Evolutionary conservation across 1,140 invertebrate genomes (phyloP).

Genomic region (Zeugodacus cucurbitae): DNA sequence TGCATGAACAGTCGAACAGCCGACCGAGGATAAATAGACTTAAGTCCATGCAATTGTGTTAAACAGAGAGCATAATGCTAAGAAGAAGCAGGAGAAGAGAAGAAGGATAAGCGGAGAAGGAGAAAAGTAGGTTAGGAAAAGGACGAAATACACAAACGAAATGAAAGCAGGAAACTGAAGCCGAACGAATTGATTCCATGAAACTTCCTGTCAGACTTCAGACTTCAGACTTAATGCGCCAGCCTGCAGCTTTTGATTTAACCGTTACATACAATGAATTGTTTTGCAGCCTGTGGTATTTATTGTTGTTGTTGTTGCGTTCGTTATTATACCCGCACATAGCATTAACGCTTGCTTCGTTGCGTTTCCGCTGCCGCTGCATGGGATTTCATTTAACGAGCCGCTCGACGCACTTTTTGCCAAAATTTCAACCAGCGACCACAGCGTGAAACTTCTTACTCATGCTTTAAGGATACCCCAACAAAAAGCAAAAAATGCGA

Average conservation of each 20-base stretch:
- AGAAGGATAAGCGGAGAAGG: too few species aligned
- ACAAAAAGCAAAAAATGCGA: background rate
- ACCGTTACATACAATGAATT: constrained; percentile 17
- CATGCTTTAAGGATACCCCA: background rate
- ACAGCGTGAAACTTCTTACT: background rate
- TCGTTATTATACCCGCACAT: background rate
- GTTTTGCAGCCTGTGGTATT: background rate
- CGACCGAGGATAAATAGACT: background rate
- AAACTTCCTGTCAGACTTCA: background rate
- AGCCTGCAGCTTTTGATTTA: constrained; percentile 7
- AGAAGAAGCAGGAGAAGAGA: background rate
- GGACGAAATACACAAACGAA: background rate
- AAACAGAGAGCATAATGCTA: background rate
- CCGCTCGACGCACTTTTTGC: background rate
- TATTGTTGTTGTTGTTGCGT: background rate
- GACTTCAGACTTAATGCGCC: background rate
- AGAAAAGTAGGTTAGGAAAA: background rate
- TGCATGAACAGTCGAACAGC: background rate
- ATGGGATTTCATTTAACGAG: constrained; percentile 16
- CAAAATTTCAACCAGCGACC: background rate
- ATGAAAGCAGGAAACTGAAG: constrained; percentile 13
- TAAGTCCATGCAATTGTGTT: background rate
- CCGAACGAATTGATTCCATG: constrained; percentile 32
- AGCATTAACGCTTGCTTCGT: background rate
- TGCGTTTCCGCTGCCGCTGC: background rate